A percentile compares a stretch with the other conserved stretches of the same genome.
These are phyloP conservation scores for Ceratotherium simum DNA, from an alignment of 2,113 vertebrate species.

Conservation along the genomic window DNA sequence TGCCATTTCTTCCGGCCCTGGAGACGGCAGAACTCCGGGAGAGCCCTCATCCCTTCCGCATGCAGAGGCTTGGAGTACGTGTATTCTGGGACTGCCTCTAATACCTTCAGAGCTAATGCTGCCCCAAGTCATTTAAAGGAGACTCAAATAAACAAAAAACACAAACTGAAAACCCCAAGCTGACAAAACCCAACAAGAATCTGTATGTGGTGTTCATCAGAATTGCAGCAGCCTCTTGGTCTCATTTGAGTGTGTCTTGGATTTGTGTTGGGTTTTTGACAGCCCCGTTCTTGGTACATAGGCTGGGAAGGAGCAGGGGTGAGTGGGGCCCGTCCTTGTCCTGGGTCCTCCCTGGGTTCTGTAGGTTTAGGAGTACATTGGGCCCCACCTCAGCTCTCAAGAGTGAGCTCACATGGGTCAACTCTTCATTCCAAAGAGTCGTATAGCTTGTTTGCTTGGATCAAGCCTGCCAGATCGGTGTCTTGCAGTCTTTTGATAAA, in stretches of 20 bases:
- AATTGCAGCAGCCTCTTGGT: neutral
- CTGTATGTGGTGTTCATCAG: neutral
- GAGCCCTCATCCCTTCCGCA: neutral
- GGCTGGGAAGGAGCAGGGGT: neutral
- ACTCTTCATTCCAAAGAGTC: constrained; percentile 23
- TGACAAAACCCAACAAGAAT: neutral
- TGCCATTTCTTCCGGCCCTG: neutral
- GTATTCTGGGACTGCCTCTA: neutral
- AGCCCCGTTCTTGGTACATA: neutral
- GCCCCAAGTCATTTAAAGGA: neutral
- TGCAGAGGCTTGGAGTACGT: neutral
- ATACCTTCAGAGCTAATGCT: neutral
- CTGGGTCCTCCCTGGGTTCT: neutral
- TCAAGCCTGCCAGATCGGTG: neutral
- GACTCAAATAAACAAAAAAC: constrained; percentile 3
- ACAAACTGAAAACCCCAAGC: neutral
- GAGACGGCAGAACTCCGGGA: neutral
- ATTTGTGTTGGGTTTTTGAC: neutral
- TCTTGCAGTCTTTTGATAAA: neutral
- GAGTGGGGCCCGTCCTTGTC: neutral
- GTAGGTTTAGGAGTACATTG: neutral
- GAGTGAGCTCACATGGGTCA: neutral
- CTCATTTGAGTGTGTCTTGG: neutral
- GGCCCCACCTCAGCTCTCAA: neutral
- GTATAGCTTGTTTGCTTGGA: neutral